A percentile compares a stretch with the other conserved stretches of the same genome.
Evolutionary conservation across 2,888 invertebrate species (phyloP).

Genomic region (Dolichopus griseipennis): DNA sequence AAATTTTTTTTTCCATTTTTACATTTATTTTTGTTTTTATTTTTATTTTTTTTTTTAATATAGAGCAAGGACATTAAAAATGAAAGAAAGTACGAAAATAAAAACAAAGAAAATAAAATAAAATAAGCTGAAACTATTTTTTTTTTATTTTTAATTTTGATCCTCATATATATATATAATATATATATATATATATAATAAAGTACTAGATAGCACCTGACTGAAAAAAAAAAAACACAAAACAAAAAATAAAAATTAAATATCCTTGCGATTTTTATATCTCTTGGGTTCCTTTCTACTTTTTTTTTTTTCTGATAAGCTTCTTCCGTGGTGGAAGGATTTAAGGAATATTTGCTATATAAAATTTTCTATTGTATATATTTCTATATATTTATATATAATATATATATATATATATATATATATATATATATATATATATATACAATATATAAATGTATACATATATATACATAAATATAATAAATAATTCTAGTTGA

Average conservation of each 20-base stretch:
- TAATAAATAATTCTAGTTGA: background rate
- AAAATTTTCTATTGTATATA: no score
- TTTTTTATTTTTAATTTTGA: no score
- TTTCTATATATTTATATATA: no score
- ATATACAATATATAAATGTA: no score
- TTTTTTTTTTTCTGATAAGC: background rate
- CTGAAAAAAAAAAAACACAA: background rate
- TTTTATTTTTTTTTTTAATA: background rate
- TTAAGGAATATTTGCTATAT: background rate
- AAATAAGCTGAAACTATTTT: background rate
- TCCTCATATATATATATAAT: background rate
- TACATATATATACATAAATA: no score
- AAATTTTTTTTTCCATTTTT: no score
- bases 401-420: no score
- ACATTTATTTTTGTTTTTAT: no score
- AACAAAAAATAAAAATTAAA: background rate
- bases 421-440: no score
- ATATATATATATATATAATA: no score
- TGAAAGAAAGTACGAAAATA: background rate
- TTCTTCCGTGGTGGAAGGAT: background rate
- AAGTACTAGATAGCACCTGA: no score
- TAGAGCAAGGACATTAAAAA: background rate
- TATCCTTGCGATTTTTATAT: background rate
- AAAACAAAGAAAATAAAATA: background rate
- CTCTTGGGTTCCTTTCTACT: background rate